Evolutionary conservation across 2,797 vertebrate species (phyloP).

Genomic region (Lemur catta): DNA sequence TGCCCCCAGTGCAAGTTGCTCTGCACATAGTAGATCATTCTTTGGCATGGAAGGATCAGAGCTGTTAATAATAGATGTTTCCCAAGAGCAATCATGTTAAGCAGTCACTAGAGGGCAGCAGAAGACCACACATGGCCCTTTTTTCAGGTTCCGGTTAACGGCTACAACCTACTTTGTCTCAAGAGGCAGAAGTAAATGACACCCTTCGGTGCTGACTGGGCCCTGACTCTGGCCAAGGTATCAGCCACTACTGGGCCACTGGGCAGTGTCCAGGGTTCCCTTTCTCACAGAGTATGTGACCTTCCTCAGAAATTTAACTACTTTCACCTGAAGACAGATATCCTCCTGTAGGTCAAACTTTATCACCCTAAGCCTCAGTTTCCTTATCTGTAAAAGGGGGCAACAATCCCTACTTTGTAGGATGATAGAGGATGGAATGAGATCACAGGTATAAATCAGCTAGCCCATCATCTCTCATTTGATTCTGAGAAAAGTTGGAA

Average conservation of each 20-base stretch:
- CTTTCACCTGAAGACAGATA: background rate
- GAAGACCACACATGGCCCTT: slow-evolving; percentile 58
- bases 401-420: background rate
- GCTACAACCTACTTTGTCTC: background rate
- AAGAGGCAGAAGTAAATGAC: background rate
- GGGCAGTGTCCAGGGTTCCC: background rate
- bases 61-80: background rate
- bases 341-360: background rate
- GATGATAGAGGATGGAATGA: background rate
- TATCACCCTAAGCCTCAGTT: background rate
- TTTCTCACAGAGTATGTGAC: background rate
- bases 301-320: background rate
- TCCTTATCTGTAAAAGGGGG: background rate
- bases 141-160: background rate
- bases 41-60: background rate
- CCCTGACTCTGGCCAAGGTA: background rate
- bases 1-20: background rate
- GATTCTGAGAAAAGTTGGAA: background rate
- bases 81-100: slow-evolving; percentile 57
- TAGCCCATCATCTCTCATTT: background rate
- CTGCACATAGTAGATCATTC: background rate
- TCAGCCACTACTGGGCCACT: background rate
- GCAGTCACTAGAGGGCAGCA: slow-evolving; percentile 85
- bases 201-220: background rate
- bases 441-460: background rate